Evolutionary conservation across 2,797 vertebrate genomes (phyloP).

Genomic region (Muraenolepis orangiensis): DNA sequence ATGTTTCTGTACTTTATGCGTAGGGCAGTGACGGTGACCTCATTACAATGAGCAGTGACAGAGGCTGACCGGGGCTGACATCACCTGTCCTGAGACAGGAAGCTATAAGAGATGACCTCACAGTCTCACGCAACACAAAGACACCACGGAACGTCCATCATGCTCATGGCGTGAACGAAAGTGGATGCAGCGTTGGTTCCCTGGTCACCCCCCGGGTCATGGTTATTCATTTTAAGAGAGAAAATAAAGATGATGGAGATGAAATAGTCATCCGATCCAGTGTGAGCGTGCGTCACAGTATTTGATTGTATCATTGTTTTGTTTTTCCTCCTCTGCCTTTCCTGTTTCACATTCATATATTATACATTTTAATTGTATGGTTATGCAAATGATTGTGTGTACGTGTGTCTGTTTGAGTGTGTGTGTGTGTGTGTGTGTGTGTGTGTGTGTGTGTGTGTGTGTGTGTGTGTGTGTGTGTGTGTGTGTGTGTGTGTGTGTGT

Average conservation of each 20-base stretch:
- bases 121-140: slow-evolving; percentile 29
- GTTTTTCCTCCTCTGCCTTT: not conserved
- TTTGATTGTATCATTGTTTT: not conserved
- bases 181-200: slow-evolving; percentile 10
- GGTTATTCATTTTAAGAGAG: not conserved
- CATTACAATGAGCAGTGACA: slow-evolving; percentile 50
- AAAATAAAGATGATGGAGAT: slow-evolving; percentile 19
- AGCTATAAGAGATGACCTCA: slow-evolving; percentile 49
- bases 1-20: not conserved
- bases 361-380: not conserved
- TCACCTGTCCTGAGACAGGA: slow-evolving; percentile 50
- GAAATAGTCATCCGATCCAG: not conserved
- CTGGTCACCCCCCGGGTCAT: not conserved
- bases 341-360: not conserved
- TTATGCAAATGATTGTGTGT: not conserved
- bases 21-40: slow-evolving; percentile 49
- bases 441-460: slow-evolving; percentile 12
- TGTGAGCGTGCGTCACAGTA: slow-evolving; percentile 3
- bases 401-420: not conserved
- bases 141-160: not conserved
- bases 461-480: slow-evolving; percentile 11
- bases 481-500: not conserved
- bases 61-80: slow-evolving; percentile 54
- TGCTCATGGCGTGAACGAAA: not conserved
- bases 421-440: slow-evolving; percentile 14